Base-by-base conservation (phyloP, 2,888 invertebrate genomes). In the Drosophila nigritarsus region DNA sequence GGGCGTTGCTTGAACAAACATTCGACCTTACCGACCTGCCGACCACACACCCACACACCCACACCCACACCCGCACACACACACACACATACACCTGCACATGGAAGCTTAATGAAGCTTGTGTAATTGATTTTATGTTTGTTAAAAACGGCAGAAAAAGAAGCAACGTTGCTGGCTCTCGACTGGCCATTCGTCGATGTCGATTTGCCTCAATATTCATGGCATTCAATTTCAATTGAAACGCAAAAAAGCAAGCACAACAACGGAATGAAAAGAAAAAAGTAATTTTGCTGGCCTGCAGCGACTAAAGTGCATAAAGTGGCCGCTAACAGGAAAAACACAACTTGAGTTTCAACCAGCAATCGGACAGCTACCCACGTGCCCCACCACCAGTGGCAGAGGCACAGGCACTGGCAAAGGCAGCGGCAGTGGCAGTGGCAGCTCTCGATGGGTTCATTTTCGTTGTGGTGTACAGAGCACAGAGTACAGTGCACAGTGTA, bases 141-240 rank as follows among this genome's bases (percentile, higher is more conserved):
- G 89, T 84, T 87, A 81, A 89, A 87, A 87, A 87, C 83, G 78
- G 84, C 87, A 89, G 79, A 87, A 86, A 87, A 88, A 83, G 76
- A 85, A 87, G 75, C 80, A 70, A 82, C 80, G 60, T 62, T 65
- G 20, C 27, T 50, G 61, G 65, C 66, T 63, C 71, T 72, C 65
- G 50, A 62, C 60, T 54, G 67, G 50, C 55, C 65, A 65, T 70
- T 60, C 55, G 55, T 54, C 45, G 70, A 59, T 70, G 51, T 70
- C 75, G 82, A 81, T 82, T 84, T 65, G 74, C 65, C 63, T 73
- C 79, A 65, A 79, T 78, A 75, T 87, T 76, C 75, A 78, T 80
- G 78, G 80, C 83, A 81, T 87, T 86, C 81, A 85, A 87, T 83
- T 83, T 78, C 78, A 78, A 78, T 78, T 85, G 77, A 87, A 86